These are phyloP conservation scores for Himalopsyche japonica DNA, from an alignment of 2,888 invertebrate genomes.

Conservation along the genomic window DNA sequence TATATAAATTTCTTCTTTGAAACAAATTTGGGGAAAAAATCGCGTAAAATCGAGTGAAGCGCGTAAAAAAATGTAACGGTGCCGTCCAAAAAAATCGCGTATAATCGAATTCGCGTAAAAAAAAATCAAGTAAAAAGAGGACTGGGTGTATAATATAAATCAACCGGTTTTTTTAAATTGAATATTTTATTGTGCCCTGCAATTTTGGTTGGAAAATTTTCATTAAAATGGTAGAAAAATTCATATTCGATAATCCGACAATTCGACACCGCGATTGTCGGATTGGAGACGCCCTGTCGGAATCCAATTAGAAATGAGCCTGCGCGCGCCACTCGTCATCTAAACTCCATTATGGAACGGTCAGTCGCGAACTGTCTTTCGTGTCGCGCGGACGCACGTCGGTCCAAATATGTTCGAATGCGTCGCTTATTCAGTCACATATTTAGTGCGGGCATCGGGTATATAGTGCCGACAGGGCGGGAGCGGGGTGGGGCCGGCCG, in stretches of 20 bases:
- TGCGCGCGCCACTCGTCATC: neutral
- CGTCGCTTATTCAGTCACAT: neutral
- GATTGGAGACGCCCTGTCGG: neutral
- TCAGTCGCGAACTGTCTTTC: slow-evolving; percentile 14
- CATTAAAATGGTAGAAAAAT: neutral
- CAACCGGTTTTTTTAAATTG: too few relatives aligned
- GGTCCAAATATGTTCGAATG: neutral
- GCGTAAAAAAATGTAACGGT: too few relatives aligned
- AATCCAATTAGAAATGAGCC: neutral
- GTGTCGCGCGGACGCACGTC: neutral
- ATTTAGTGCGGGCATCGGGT: neutral
- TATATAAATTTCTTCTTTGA: too few relatives aligned
- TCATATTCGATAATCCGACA: neutral
- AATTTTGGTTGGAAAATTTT: too few relatives aligned
- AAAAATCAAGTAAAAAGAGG: too few relatives aligned
- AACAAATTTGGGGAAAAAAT: too few relatives aligned
- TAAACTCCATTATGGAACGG: neutral
- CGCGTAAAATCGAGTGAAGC: too few relatives aligned
- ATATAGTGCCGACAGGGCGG: too few relatives aligned
- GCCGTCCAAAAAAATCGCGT: too few relatives aligned
- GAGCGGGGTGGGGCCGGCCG: neutral
- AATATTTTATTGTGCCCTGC: too few relatives aligned
- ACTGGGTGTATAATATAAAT: too few relatives aligned
- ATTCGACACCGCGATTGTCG: neutral
- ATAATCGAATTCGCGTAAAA: too few relatives aligned